phyloP scores from a whole-genome alignment of 2,113 vertebrate species.

The Nicator chloris region DNA sequence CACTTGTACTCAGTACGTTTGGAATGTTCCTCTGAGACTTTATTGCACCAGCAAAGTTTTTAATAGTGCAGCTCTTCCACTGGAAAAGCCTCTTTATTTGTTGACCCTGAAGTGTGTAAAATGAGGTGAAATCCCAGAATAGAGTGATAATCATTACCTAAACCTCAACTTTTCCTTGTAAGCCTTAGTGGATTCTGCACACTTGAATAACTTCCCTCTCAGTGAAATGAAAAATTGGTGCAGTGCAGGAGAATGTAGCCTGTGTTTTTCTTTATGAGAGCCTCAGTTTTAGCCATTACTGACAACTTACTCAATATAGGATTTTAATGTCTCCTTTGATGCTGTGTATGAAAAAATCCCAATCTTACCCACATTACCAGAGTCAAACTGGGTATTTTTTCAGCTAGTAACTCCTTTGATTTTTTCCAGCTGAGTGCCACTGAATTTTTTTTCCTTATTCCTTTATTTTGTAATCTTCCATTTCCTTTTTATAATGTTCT shows the following conservation, averaged over 20 bases:
- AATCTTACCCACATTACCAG: not conserved
- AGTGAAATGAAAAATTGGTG: not conserved
- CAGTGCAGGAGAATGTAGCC: not conserved
- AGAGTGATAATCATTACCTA: not conserved
- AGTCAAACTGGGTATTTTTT: not conserved
- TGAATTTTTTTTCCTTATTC: not conserved
- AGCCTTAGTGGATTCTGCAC: not conserved
- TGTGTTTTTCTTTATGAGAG: not conserved
- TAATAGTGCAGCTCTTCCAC: not conserved
- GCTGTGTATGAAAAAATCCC: not conserved
- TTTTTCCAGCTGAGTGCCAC: not conserved
- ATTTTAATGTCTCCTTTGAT: slow-evolving; percentile 7
- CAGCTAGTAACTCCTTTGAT: not conserved
- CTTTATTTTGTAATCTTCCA: not conserved
- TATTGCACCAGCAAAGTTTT: not conserved
- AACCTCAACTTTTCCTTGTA: not conserved
- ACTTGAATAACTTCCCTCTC: not conserved
- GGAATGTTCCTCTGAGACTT: not conserved
- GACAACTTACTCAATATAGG: not conserved
- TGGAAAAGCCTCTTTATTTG: not conserved
- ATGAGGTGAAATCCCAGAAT: not conserved
- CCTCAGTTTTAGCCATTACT: not conserved
- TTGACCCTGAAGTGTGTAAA: not conserved
- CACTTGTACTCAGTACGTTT: not conserved
- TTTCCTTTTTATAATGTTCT: not conserved